These are phyloP conservation scores for Hycleus phaleratus DNA, from an alignment of 1,140 invertebrate genomes.

Conservation along the genomic window DNA sequence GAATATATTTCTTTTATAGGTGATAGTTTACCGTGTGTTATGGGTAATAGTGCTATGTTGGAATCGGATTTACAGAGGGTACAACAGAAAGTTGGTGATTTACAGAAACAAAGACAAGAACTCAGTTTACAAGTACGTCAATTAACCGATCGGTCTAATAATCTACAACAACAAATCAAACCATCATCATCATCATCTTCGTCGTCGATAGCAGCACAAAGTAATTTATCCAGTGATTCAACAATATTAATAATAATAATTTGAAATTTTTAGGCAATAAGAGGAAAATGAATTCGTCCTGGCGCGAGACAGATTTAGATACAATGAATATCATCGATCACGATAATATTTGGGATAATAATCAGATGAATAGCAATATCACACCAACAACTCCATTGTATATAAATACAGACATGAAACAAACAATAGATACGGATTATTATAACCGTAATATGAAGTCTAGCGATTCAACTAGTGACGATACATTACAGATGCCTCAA, in stretches of 20 bases:
- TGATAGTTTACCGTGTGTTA: slow-evolving; percentile 35
- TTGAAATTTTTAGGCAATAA: slow-evolving; percentile 27
- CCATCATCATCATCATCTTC: slow-evolving; percentile 25
- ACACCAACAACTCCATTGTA: slow-evolving; percentile 29
- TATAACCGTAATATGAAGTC: slow-evolving; percentile 26
- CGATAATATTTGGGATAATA: slow-evolving; percentile 37
- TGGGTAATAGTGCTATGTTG: slow-evolving; percentile 34
- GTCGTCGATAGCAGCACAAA: not conserved
- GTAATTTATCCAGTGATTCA: not conserved
- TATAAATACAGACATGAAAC: slow-evolving; percentile 32
- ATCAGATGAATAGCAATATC: slow-evolving; percentile 5
- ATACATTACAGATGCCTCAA: slow-evolving; percentile 38
- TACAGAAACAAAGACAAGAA: slow-evolving; percentile 75
- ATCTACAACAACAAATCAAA: slow-evolving; percentile 46
- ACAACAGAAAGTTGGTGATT: slow-evolving; percentile 73
- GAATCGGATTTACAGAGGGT: slow-evolving; percentile 66
- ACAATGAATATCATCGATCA: slow-evolving; percentile 61
- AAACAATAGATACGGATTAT: slow-evolving; percentile 20
- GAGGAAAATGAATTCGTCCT: slow-evolving; percentile 46
- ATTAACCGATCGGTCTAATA: slow-evolving; percentile 66
- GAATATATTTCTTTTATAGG: slow-evolving; percentile 31
- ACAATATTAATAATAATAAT: not conserved
- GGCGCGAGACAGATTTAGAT: slow-evolving; percentile 87
- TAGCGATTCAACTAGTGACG: slow-evolving; percentile 34
- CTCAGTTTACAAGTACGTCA: slow-evolving; percentile 73